Evolutionary conservation across 2,888 invertebrate genomes (phyloP), one percentile per base, ranked within the genome.

Genomic region (Leucophora obtusa): DNA sequence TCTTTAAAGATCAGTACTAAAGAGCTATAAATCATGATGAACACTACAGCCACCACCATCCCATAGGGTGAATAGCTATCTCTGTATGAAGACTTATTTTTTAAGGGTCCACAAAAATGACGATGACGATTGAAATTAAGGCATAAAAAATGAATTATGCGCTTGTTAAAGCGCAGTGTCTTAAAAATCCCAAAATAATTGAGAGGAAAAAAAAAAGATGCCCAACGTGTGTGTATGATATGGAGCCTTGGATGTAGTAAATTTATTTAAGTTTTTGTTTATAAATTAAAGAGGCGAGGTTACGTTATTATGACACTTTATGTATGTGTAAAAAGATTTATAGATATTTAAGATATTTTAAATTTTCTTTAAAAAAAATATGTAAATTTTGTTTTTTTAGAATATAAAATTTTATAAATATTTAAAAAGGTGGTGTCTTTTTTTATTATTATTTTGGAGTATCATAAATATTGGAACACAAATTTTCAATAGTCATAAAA

Each of bases 71-170:
- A 38, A 38, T 18, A 21, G 3, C 28, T 21, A 21, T 28, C 28
- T 21, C 51, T 50, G 28, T 51, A 60, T 14, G 47, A 65, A 51
- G 58, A 54, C 28, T 4, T 28, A 28, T 50, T 50, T 21, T 65
- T 70, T 43, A 68, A 72, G 66, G 70, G 72, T 69, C 68, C 63
- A 50, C 68, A 51, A 54, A 47, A 58, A 59, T 43, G 59, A 75
- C 17, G 18, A 69, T 79, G 69, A 80, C 80, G 84, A 85, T 86
- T 82, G 82, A 84, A 79, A 82, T 82, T 83, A 73, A 80, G 71
- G 77, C 82, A 82, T 85, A 85, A 85, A 83, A 85, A 84, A 84
- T 84, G 86, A 85, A 84, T 85, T 84, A 85, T 85, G 84, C 83
- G 83, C 81, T 71, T 83, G 73, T 84, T 83, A 78, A 81, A 59